These are phyloP conservation scores for Leptopilina myrica DNA, from an alignment of 2,888 invertebrate species.

Conservation along the genomic window DNA sequence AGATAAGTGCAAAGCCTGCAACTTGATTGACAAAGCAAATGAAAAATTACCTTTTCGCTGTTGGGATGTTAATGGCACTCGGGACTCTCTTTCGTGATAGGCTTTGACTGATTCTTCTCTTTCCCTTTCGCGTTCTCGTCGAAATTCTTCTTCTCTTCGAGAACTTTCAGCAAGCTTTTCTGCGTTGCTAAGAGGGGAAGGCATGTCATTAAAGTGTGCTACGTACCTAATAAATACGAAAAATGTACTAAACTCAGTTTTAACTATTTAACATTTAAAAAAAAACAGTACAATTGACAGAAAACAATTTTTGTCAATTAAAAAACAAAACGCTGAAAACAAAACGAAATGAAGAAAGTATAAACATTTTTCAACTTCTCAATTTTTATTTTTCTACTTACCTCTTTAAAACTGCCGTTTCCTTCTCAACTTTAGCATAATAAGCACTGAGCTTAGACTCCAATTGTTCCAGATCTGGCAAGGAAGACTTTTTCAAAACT, in stretches of 20 bases:
- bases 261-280: slow-evolving; percentile 56
- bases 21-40: neutral
- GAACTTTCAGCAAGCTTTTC: slow-evolving; percentile 72
- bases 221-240: slow-evolving; percentile 72
- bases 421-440: slow-evolving; percentile 87
- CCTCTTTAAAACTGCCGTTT: slow-evolving; percentile 78
- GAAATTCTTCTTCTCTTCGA: slow-evolving; percentile 72
- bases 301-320: neutral
- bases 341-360: neutral
- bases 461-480: slow-evolving; percentile 86
- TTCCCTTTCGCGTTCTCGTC: slow-evolving; percentile 71
- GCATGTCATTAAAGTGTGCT: slow-evolving; percentile 74
- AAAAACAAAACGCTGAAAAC: slow-evolving; percentile 4
- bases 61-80: slow-evolving; percentile 67
- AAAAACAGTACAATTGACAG: slow-evolving; percentile 51
- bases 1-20: too few species aligned
- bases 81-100: slow-evolving; percentile 73
- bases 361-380: neutral
- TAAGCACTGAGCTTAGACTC: slow-evolving; percentile 88
- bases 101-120: slow-evolving; percentile 72
- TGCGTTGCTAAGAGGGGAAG: slow-evolving; percentile 75
- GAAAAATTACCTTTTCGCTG: slow-evolving; percentile 71
- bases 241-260: slow-evolving; percentile 55
- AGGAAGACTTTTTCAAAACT: slow-evolving; percentile 81
- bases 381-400: slow-evolving; percentile 64